Evolutionary conservation across 2,797 vertebrate species (phyloP).

Genomic region (Fratercula arctica): DNA sequence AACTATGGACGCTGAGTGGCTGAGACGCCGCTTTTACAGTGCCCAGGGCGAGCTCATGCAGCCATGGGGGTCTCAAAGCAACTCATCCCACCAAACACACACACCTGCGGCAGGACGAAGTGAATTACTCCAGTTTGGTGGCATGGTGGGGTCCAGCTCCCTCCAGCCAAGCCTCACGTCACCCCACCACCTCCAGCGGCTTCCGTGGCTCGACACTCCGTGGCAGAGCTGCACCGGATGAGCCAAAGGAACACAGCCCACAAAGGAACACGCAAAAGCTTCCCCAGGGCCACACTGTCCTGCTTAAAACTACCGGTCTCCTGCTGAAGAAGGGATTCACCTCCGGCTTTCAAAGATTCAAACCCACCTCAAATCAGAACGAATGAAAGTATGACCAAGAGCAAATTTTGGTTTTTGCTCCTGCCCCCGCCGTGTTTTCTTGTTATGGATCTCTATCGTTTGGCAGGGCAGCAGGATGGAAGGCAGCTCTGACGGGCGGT

Average conservation of each 20-base stretch:
- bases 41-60: background rate
- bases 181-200: background rate
- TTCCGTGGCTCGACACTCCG: background rate
- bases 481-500: background rate
- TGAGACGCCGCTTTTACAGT: rapidly evolving
- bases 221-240: background rate
- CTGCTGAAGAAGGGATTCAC: background rate
- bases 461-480: background rate
- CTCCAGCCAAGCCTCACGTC: background rate
- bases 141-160: background rate
- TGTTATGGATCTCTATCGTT: rapidly evolving
- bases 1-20: rapidly evolving
- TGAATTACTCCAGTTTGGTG: background rate
- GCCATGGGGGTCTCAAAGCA: rapidly evolving
- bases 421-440: background rate
- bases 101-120: rapidly evolving
- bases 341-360: background rate
- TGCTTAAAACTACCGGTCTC: rapidly evolving
- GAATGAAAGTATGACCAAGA: background rate
- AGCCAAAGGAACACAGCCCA: background rate
- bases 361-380: background rate
- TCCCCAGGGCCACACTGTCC: background rate
- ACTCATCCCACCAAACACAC: background rate
- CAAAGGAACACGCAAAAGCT: background rate
- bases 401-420: background rate